These are phyloP conservation scores for Euura lappo DNA, from an alignment of 1,140 invertebrate species.

Conservation along the genomic window DNA sequence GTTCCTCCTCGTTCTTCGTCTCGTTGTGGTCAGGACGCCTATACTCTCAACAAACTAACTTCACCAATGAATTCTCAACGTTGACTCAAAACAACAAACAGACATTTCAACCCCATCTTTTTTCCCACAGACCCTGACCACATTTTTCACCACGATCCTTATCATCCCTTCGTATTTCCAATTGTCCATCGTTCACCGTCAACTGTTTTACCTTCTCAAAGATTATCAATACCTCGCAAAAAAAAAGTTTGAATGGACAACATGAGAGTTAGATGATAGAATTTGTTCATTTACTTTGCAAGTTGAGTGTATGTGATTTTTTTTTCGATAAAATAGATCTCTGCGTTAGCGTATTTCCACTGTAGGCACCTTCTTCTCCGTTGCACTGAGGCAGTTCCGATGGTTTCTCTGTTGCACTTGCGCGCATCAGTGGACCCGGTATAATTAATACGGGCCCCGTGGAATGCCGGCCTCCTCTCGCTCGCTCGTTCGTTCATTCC, in stretches of 20 bases:
- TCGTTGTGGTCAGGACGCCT: conserved; percentile 20
- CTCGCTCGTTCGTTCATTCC: conserved; percentile 22
- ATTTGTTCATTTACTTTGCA: conserved; percentile 18
- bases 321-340: conserved; percentile 26
- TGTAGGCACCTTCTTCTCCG: conserved; percentile 12
- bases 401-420: conserved; percentile 40
- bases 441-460: conserved; percentile 60
- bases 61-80: background rate
- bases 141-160: no score
- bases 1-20: conserved; percentile 20
- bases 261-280: background rate
- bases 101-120: no score
- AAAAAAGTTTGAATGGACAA: no score
- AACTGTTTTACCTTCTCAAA: background rate
- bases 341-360: conserved; percentile 41
- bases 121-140: no score
- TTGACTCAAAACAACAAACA: background rate
- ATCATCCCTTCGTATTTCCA: no score
- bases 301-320: background rate
- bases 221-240: conserved; percentile 5
- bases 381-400: conserved; percentile 10
- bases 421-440: conserved; percentile 46
- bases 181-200: no score
- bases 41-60: conserved; percentile 34
- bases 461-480: conserved; percentile 59